phyloP scores from a whole-genome alignment of 2,113 vertebrate genomes.

The Circaetus cinerascens region DNA sequence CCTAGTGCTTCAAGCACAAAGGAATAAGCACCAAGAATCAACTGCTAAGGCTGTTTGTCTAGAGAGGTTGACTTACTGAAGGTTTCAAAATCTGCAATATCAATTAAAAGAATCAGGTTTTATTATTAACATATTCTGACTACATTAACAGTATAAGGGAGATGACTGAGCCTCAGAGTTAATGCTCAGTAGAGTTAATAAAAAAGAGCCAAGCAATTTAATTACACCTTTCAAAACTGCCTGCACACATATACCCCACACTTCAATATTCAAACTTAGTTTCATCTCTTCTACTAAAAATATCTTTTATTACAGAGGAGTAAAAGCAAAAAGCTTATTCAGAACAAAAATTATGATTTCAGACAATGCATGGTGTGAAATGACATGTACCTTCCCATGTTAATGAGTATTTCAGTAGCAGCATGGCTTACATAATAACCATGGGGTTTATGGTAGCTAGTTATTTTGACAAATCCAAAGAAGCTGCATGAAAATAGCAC shows the following conservation, averaged over 20 bases:
- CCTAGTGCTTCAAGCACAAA: background rate
- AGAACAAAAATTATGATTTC: constrained; percentile 57
- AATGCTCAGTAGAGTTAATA: background rate
- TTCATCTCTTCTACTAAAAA: constrained; percentile 57
- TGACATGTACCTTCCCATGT: constrained; percentile 59
- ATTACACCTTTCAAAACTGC: constrained; percentile 59
- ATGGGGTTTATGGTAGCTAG: constrained; percentile 53
- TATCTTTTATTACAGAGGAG: constrained; percentile 55
- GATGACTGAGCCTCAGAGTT: background rate
- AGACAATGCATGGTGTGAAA: constrained; percentile 57
- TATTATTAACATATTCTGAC: background rate
- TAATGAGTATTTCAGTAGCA: constrained; percentile 64
- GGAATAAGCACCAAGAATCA: background rate
- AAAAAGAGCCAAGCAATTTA: constrained; percentile 29
- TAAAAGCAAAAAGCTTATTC: constrained; percentile 50
- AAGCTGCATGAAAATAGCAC: constrained; percentile 45
- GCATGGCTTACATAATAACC: constrained; percentile 43
- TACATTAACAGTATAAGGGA: background rate
- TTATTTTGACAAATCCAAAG: constrained; percentile 58
- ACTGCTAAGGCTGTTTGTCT: background rate
- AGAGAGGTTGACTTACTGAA: background rate
- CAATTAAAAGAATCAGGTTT: constrained; percentile 11
- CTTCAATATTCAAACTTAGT: constrained; percentile 28
- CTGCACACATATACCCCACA: background rate
- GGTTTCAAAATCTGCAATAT: constrained; percentile 15